These are phyloP conservation scores for Scolopax mira DNA, from an alignment of 2,113 vertebrate genomes.

Conservation along the genomic window DNA sequence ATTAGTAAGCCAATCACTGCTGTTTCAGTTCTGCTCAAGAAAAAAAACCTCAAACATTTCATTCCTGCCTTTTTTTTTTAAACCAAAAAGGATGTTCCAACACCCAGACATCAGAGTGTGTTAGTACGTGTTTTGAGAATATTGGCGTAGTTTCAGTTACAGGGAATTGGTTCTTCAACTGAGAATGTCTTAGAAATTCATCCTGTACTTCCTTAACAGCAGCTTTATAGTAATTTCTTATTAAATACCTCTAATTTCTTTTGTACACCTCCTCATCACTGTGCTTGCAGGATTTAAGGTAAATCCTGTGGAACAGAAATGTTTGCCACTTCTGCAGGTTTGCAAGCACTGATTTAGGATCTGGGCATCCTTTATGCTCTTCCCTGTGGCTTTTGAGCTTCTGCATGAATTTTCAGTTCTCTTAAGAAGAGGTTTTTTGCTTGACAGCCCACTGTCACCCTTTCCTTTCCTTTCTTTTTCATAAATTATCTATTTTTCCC, in stretches of 20 bases:
- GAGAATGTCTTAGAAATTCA: background rate
- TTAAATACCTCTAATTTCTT: background rate
- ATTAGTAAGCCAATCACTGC: background rate
- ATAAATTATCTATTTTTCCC: background rate
- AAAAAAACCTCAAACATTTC: background rate
- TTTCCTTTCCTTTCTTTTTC: background rate
- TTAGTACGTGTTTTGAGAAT: background rate
- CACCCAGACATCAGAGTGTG: background rate
- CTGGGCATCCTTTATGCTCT: background rate
- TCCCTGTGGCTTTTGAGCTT: background rate
- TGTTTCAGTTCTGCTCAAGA: background rate
- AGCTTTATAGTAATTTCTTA: background rate
- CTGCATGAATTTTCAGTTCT: background rate
- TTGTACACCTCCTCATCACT: background rate
- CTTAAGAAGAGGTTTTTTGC: background rate
- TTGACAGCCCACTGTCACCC: background rate
- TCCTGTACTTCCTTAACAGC: background rate
- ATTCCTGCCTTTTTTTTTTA: background rate
- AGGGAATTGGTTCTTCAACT: background rate
- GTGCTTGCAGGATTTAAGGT: background rate
- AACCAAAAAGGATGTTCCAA: background rate
- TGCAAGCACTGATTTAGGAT: background rate
- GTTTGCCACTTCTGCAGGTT: background rate
- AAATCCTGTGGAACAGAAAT: background rate
- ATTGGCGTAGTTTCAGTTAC: background rate